Evolutionary conservation across 2,888 invertebrate species (phyloP).

Genomic region (Helobdella robusta): DNA sequence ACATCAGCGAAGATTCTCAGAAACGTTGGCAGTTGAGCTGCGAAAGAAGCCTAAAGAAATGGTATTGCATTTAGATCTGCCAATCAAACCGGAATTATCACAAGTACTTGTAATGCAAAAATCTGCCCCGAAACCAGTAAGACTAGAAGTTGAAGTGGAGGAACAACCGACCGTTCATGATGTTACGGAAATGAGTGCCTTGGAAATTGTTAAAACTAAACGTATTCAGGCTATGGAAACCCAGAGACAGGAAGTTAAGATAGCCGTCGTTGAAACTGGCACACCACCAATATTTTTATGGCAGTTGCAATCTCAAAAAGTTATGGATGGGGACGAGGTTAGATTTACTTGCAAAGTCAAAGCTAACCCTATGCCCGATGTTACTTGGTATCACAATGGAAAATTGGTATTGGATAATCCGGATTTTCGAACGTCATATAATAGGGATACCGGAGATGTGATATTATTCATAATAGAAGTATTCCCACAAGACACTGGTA

Average conservation of each 20-base stretch:
- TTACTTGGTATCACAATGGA: slow-evolving; percentile 91
- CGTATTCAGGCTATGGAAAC: slow-evolving; percentile 33
- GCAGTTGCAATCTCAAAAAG: slow-evolving; percentile 35
- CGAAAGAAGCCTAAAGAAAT: slow-evolving; percentile 37
- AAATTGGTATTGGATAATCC: slow-evolving; percentile 35
- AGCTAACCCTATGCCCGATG: slow-evolving; percentile 81
- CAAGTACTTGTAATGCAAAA: slow-evolving; percentile 29
- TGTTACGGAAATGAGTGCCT: slow-evolving; percentile 23
- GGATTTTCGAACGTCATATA: slow-evolving; percentile 43
- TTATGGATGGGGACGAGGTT: slow-evolving; percentile 46
- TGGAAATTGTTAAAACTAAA: slow-evolving; percentile 26
- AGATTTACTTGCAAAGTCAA: slow-evolving; percentile 54
- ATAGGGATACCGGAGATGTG: slow-evolving; percentile 43
- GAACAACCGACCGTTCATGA: slow-evolving; percentile 12
- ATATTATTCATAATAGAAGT: slow-evolving; percentile 89
- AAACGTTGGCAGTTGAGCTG: slow-evolving; percentile 33
- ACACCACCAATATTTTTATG: slow-evolving; percentile 33
- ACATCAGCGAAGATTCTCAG: slow-evolving; percentile 33
- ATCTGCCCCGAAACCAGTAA: slow-evolving; percentile 28
- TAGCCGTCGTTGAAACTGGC: slow-evolving; percentile 31
- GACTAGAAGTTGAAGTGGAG: slow-evolving; percentile 31
- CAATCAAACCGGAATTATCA: slow-evolving; percentile 22
- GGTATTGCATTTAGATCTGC: slow-evolving; percentile 38
- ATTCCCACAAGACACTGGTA: slow-evolving; percentile 90
- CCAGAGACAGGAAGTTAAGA: slow-evolving; percentile 33